These are phyloP conservation scores for Enteromius viviparus DNA, from an alignment of 2,797 vertebrate genomes.

Conservation along the genomic window DNA sequence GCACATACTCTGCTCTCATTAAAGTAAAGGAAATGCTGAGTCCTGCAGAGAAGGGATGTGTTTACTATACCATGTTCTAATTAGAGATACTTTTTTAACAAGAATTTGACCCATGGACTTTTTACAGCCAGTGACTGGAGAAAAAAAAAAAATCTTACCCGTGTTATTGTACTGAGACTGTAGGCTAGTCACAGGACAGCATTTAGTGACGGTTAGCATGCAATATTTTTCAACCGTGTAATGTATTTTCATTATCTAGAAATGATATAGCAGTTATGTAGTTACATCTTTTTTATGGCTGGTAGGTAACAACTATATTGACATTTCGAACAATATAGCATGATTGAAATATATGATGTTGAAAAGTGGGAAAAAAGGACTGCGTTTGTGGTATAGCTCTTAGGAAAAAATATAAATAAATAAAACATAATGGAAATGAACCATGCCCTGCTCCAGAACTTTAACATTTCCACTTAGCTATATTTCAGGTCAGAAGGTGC, in stretches of 20 bases:
- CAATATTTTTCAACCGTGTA: not conserved
- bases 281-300: not conserved
- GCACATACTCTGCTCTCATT: constrained; percentile 1
- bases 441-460: not conserved
- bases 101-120: not conserved
- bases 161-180: not conserved
- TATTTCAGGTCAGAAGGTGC: constrained; percentile 22
- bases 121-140: not conserved
- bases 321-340: not conserved
- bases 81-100: not conserved
- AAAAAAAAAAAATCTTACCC: not conserved
- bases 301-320: not conserved
- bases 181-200: not conserved
- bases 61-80: not conserved
- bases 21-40: not conserved
- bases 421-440: not conserved
- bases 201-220: not conserved
- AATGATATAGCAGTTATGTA: not conserved
- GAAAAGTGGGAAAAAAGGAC: not conserved
- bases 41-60: not conserved
- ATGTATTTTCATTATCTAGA: not conserved
- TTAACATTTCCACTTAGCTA: not conserved
- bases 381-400: not conserved
- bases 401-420: no score
- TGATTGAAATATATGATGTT: not conserved